These are phyloP conservation scores for Eupsittula cactorum DNA, from an alignment of 2,113 vertebrate genomes.

Conservation along the genomic window DNA sequence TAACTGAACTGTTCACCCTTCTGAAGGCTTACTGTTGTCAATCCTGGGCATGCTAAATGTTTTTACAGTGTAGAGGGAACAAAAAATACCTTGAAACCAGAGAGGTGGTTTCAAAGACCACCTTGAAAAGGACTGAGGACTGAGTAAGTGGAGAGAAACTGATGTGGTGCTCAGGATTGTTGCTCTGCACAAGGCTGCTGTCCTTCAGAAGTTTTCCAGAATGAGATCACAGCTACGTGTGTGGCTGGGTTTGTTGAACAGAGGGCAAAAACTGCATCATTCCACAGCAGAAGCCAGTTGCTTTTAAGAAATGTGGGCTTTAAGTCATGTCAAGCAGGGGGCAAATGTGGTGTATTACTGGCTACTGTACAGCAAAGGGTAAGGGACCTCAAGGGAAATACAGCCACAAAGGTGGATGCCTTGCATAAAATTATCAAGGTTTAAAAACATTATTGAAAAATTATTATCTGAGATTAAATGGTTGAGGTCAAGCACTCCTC, in stretches of 20 bases:
- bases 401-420: background rate
- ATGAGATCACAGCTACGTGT: slow-evolving; percentile 64
- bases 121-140: background rate
- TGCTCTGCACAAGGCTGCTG: slow-evolving; percentile 13
- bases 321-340: slow-evolving; percentile 2
- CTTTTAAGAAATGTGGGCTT: slow-evolving; percentile 36
- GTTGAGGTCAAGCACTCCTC: slow-evolving; percentile 1
- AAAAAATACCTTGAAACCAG: slow-evolving; percentile 21
- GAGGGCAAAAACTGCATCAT: slow-evolving; percentile 57
- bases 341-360: background rate
- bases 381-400: background rate
- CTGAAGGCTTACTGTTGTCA: background rate
- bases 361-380: slow-evolving; percentile 23
- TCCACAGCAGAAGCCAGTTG: slow-evolving; percentile 36
- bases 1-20: background rate
- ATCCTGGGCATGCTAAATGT: background rate
- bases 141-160: background rate
- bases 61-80: background rate
- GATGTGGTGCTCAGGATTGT: background rate
- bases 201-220: slow-evolving; percentile 66
- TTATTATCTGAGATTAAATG: slow-evolving; percentile 9
- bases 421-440: background rate
- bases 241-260: slow-evolving; percentile 46
- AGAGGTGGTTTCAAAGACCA: background rate
- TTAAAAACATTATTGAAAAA: slow-evolving; percentile 18